phyloP scores from a whole-genome alignment of 2,797 vertebrate species.

The Falco biarmicus region DNA sequence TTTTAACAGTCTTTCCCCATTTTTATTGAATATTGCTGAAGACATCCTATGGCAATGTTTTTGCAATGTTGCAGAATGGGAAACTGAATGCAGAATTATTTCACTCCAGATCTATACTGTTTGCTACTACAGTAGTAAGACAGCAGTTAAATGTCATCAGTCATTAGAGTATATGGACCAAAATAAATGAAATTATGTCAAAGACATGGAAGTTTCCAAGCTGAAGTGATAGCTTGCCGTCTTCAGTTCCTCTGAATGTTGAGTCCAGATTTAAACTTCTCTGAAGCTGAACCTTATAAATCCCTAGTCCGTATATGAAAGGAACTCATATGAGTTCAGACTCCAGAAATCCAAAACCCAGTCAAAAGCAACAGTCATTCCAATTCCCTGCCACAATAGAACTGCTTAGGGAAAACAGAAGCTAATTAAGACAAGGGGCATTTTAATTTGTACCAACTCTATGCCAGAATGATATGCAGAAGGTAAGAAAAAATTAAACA shows the following conservation, averaged over 20 bases:
- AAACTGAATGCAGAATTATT: not conserved
- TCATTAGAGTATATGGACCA: not conserved
- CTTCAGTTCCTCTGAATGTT: not conserved
- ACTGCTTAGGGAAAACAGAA: not conserved
- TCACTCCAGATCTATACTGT: not conserved
- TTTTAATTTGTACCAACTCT: not conserved
- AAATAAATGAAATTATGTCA: not conserved
- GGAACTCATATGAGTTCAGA: not conserved
- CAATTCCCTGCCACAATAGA: not conserved
- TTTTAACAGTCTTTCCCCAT: not conserved
- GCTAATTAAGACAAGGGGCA: not conserved
- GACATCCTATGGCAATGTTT: not conserved
- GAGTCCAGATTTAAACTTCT: not conserved
- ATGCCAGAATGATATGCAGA: not conserved
- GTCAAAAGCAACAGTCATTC: not conserved
- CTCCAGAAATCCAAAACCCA: not conserved
- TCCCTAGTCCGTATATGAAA: not conserved
- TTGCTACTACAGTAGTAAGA: not conserved
- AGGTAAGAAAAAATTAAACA: not conserved
- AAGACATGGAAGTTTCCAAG: not conserved
- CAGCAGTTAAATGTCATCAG: not conserved
- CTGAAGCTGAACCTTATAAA: not conserved
- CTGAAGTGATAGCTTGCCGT: not conserved
- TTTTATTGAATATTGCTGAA: not conserved
- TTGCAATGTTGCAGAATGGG: not conserved